A percentile compares a stretch with the other conserved stretches of the same genome.
Conservation (phyloP, 2,113 vertebrate genomes). For the Sinocyclocheilus rhinocerous region DNA sequence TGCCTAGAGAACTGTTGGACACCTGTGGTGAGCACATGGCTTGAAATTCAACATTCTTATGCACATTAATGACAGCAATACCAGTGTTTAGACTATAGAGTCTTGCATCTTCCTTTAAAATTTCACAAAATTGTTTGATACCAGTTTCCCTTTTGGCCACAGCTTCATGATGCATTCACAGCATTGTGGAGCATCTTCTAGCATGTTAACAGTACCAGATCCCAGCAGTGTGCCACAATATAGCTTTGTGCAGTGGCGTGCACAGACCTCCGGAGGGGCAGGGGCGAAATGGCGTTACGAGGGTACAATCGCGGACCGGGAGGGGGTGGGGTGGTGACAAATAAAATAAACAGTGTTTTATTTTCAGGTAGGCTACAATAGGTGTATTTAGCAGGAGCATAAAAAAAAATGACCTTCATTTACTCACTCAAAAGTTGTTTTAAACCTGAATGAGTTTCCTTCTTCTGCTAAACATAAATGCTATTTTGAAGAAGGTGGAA, state of each 20-base stretch:
- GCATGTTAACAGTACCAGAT: background rate
- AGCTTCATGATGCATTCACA: background rate
- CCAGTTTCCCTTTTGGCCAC: background rate
- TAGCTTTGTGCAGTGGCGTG: background rate
- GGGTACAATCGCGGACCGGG: too few relatives aligned
- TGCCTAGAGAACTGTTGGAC: background rate
- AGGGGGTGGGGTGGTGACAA: too few relatives aligned
- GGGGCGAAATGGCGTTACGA: too few relatives aligned
- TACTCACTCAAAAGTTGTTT: too few relatives aligned
- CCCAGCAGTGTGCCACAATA: background rate
- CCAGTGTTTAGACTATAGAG: background rate
- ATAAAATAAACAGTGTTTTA: too few relatives aligned
- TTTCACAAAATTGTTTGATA: background rate
- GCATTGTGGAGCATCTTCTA: background rate
- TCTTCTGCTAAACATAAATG: too few relatives aligned
- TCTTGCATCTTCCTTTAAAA: background rate
- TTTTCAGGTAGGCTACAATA: too few relatives aligned
- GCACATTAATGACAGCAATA: background rate
- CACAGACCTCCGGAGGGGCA: too few relatives aligned
- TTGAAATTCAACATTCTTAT: background rate
- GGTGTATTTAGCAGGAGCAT: too few relatives aligned
- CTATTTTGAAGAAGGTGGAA: too few relatives aligned
- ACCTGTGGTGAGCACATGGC: background rate
- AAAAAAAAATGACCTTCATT: too few relatives aligned
- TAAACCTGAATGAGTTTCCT: too few relatives aligned